Percentiles rank a stretch among this genome's conserved stretches.
Conservation (phyloP, 2,113 vertebrate genomes). For the Ancistrus triradiatus region DNA sequence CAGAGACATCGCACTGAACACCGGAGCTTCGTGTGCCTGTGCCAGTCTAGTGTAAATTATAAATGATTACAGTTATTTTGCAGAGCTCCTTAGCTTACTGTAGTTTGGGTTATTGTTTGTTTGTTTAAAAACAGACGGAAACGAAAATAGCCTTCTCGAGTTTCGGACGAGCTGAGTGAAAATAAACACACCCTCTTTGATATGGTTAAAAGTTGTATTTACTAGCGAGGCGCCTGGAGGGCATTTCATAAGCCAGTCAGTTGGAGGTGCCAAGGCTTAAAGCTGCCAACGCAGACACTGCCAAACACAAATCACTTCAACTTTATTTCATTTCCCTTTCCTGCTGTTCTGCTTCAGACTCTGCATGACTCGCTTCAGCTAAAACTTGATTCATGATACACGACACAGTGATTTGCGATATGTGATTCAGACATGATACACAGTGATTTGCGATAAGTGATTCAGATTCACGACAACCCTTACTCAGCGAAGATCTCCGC, state of each 20-base stretch:
- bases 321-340: conserved; percentile 2
- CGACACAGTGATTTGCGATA: too few relatives aligned
- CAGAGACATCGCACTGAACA: background rate
- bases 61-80: conserved; percentile 17
- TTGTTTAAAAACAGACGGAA: conserved; percentile 20
- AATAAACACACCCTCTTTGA: conserved; percentile 53
- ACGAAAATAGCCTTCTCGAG: conserved; percentile 19
- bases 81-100: conserved; percentile 3
- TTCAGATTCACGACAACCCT: too few relatives aligned
- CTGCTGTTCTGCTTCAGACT: background rate
- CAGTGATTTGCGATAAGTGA: too few relatives aligned
- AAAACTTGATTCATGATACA: too few relatives aligned
- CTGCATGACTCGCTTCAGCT: too few relatives aligned
- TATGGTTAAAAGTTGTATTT: conserved; percentile 58
- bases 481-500: too few relatives aligned
- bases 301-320: background rate
- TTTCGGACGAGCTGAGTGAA: conserved; percentile 45
- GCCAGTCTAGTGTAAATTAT: background rate
- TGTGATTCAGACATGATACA: too few relatives aligned
- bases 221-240: conserved; percentile 52
- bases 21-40: background rate
- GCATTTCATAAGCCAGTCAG: conserved; percentile 46
- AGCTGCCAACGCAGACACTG: conserved; percentile 26
- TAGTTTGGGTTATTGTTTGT: conserved; percentile 12
- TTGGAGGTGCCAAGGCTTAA: conserved; percentile 48